Evolutionary conservation across 1,140 invertebrate genomes (phyloP).

Genomic region (Neotoxoptera formosana): DNA sequence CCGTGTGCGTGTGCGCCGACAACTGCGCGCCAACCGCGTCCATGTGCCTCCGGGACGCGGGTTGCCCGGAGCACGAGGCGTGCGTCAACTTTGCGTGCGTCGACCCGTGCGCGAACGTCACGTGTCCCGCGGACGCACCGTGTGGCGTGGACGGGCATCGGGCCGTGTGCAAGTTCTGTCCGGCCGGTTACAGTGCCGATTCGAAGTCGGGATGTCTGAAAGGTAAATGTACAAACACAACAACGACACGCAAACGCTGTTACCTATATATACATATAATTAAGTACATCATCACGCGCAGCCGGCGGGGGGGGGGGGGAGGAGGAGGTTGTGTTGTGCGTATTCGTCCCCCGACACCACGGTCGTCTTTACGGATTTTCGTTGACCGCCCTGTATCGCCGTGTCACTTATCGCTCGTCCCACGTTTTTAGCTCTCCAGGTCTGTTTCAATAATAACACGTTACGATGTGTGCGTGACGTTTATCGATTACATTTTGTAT

Average conservation of each 20-base stretch:
- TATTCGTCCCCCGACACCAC: background rate
- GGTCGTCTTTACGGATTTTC: background rate
- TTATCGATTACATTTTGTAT: no score
- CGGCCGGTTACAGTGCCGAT: slow-evolving; percentile 86
- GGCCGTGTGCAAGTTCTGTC: slow-evolving; percentile 90
- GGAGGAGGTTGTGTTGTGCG: background rate
- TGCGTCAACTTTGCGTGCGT: slow-evolving; percentile 89
- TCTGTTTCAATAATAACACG: no score
- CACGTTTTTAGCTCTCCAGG: no score
- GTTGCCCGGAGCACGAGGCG: slow-evolving; percentile 82
- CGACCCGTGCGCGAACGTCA: slow-evolving; percentile 83
- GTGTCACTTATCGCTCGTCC: no score
- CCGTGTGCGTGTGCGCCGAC: slow-evolving; percentile 84
- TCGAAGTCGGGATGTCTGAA: slow-evolving; percentile 90
- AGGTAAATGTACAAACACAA: slow-evolving; percentile 73
- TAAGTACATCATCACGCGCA: background rate
- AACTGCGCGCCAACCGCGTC: slow-evolving; percentile 85
- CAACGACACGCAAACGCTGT: background rate
- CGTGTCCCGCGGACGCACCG: slow-evolving; percentile 80
- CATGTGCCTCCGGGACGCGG: slow-evolving; percentile 86
- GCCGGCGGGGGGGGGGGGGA: background rate
- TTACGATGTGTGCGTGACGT: no score
- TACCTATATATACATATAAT: background rate
- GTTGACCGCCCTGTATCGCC: background rate
- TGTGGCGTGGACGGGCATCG: slow-evolving; percentile 92